Evolutionary conservation across 2,888 invertebrate genomes (phyloP).

Genomic region (Ariolimax columbianus): DNA sequence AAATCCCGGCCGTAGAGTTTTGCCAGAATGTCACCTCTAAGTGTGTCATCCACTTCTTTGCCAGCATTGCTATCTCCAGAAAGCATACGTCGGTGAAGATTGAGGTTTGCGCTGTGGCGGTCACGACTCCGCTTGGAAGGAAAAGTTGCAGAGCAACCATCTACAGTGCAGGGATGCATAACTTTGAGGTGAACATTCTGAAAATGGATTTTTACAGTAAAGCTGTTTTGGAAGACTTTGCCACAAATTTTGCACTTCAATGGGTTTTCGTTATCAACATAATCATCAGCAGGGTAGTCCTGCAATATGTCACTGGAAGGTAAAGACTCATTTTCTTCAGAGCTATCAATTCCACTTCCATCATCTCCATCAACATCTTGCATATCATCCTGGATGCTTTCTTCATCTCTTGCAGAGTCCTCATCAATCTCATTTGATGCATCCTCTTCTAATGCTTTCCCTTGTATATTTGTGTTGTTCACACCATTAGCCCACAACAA

Average conservation of each 20-base stretch:
- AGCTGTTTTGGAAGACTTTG: slow-evolving; percentile 94
- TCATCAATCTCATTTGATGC: slow-evolving; percentile 39
- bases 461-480: background rate
- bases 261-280: slow-evolving; percentile 94
- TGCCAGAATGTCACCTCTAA: slow-evolving; percentile 57
- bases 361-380: slow-evolving; percentile 49
- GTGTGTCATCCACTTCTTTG: slow-evolving; percentile 52
- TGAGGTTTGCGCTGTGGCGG: slow-evolving; percentile 93
- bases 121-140: slow-evolving; percentile 95
- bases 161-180: slow-evolving; percentile 96
- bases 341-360: slow-evolving; percentile 39
- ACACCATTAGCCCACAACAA: slow-evolving; percentile 51
- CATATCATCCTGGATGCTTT: slow-evolving; percentile 50
- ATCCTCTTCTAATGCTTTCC: slow-evolving; percentile 39
- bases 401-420: slow-evolving; percentile 42
- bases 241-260: slow-evolving; percentile 93
- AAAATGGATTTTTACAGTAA: slow-evolving; percentile 95
- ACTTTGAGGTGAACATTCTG: slow-evolving; percentile 96
- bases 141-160: slow-evolving; percentile 96
- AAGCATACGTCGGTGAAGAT: slow-evolving; percentile 92
- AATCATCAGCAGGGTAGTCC: slow-evolving; percentile 83
- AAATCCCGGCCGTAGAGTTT: slow-evolving; percentile 56
- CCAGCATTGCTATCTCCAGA: slow-evolving; percentile 64
- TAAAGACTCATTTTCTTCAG: slow-evolving; percentile 55
- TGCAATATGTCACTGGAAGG: slow-evolving; percentile 46